Conservation (phyloP, 2,113 vertebrate species). For the Pollachius pollachius region DNA sequence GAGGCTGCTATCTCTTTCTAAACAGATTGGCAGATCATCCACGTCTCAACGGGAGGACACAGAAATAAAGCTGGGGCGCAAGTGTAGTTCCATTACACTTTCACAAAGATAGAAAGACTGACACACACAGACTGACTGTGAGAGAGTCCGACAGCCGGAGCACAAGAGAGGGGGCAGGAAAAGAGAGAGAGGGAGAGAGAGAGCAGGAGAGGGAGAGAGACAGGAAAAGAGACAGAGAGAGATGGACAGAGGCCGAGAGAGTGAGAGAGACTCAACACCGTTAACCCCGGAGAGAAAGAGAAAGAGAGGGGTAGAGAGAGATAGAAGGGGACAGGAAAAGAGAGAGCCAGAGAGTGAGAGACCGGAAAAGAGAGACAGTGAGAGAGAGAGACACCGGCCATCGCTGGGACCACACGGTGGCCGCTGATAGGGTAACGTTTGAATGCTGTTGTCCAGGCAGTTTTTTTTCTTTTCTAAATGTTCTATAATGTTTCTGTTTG, state of each 20-base stretch:
- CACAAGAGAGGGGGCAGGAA: too few species aligned
- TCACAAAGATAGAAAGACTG: not conserved
- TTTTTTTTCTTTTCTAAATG: not conserved
- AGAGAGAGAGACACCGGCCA: not conserved
- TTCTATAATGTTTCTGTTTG: not conserved
- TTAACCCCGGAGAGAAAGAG: too few species aligned
- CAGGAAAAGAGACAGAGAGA: too few species aligned
- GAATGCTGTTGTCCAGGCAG: too few species aligned
- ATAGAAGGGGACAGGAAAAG: too few species aligned
- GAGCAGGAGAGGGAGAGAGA: too few species aligned
- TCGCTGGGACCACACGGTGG: too few species aligned
- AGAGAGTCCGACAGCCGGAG: not conserved
- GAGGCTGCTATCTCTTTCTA: conserved; percentile 32
- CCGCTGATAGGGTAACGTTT: too few species aligned
- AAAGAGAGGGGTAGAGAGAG: too few species aligned
- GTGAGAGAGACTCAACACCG: not conserved
- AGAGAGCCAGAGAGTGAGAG: not conserved
- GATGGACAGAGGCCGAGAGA: not conserved
- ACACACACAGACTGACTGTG: not conserved
- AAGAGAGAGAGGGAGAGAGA: too few species aligned
- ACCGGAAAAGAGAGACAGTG: not conserved
- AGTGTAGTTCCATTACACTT: conserved; percentile 35
- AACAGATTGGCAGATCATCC: conserved; percentile 45
- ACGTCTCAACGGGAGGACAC: conserved; percentile 24
- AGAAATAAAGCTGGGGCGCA: conserved; percentile 23